Conservation (phyloP, 2,888 invertebrate genomes). For the Candidula unifasciata region DNA sequence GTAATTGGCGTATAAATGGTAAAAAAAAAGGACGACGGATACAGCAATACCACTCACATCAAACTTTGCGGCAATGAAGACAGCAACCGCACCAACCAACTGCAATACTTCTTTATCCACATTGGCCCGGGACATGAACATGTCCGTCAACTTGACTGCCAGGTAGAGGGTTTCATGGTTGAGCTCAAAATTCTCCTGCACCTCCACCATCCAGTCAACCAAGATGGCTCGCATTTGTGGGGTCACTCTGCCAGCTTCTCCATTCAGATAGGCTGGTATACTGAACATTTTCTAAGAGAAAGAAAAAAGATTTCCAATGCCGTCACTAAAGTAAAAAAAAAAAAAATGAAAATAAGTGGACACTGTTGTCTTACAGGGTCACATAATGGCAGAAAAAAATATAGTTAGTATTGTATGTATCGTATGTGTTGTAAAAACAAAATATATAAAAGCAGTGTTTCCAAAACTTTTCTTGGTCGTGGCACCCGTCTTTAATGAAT, state of each 20-base stretch:
- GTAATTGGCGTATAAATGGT: too few relatives aligned
- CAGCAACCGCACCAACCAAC: slow-evolving; percentile 92
- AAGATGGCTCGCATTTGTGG: slow-evolving; percentile 93
- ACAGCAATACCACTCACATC: slow-evolving; percentile 84
- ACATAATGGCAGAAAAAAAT: too few relatives aligned
- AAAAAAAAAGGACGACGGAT: background rate
- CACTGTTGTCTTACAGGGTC: too few relatives aligned
- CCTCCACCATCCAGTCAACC: slow-evolving; percentile 99
- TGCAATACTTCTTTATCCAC: slow-evolving; percentile 89
- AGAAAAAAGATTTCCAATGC: background rate
- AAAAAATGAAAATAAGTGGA: too few relatives aligned
- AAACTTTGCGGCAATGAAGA: slow-evolving; percentile 96
- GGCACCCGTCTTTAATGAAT: too few relatives aligned
- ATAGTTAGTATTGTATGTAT: too few relatives aligned
- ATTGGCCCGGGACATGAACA: slow-evolving; percentile 86
- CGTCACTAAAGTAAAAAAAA: background rate
- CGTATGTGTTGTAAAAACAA: too few relatives aligned
- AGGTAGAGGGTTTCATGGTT: slow-evolving; percentile 98
- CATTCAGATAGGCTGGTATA: slow-evolving; percentile 88
- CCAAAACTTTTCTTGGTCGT: too few relatives aligned
- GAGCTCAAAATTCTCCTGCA: slow-evolving; percentile 92
- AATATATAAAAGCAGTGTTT: too few relatives aligned
- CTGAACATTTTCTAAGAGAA: slow-evolving; percentile 83
- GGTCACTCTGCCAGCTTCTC: slow-evolving; percentile 86
- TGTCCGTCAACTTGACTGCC: slow-evolving; percentile 95